A percentile compares a stretch with the other conserved stretches of the same genome.
Conservation (phyloP, 2,888 invertebrate genomes). For the Drosophila ochracea region DNA sequence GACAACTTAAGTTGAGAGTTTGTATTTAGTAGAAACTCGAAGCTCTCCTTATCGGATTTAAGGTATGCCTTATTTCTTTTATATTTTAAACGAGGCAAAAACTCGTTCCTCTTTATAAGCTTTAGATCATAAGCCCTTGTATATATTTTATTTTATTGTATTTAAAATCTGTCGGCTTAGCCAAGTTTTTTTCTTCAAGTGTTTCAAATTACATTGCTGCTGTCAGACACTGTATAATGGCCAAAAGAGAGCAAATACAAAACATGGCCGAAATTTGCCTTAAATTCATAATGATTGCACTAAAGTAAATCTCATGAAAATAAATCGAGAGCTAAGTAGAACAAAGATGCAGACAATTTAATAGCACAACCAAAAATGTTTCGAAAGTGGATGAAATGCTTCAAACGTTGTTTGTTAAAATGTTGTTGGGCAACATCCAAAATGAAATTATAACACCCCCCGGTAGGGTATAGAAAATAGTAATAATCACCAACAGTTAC, state of each 20-base stretch:
- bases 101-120: not conserved
- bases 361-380: constrained; percentile 5
- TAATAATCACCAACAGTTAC: not conserved
- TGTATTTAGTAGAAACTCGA: not conserved
- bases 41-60: not conserved
- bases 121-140: not conserved
- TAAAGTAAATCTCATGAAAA: constrained; percentile 17
- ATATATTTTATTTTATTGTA: no score
- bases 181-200: constrained; percentile 25
- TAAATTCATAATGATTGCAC: constrained; percentile 34
- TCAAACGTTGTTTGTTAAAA: not conserved
- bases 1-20: not conserved
- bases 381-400: not conserved
- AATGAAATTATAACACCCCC: not conserved
- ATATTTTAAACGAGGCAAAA: not conserved
- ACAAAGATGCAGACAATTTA: constrained; percentile 18
- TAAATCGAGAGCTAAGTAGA: constrained; percentile 10
- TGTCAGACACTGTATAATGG: constrained; percentile 15
- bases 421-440: not conserved
- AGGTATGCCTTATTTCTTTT: not conserved
- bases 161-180: not conserved
- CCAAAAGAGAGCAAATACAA: constrained; percentile 12
- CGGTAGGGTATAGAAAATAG: not conserved
- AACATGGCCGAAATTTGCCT: constrained; percentile 31
- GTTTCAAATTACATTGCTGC: constrained; percentile 37